Evolutionary conservation across 2,797 vertebrate genomes (phyloP).

Genomic region (Notoglanidium macrostoma): DNA sequence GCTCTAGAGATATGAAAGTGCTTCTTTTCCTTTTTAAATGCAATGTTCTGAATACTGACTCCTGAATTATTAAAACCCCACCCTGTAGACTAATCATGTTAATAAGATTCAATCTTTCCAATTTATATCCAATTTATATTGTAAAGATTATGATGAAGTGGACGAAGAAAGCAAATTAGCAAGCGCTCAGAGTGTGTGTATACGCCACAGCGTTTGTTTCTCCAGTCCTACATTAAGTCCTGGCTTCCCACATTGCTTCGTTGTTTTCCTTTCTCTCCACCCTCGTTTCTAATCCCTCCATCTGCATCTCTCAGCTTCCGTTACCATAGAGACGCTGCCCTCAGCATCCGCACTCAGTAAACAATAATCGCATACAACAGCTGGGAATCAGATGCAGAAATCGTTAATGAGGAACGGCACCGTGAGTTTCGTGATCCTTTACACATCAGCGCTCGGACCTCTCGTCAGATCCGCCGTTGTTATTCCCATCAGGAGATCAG

Average conservation of each 20-base stretch:
- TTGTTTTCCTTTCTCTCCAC: constrained; percentile 2
- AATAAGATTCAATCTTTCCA: not conserved
- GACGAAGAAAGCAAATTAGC: not conserved
- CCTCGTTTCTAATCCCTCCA: constrained; percentile 20
- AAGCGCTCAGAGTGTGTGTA: not conserved
- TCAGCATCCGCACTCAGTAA: constrained; percentile 5
- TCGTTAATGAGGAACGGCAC: constrained; percentile 15
- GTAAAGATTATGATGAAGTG: not conserved
- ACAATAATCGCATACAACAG: constrained; percentile 21
- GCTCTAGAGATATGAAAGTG: not conserved
- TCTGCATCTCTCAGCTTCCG: constrained; percentile 16
- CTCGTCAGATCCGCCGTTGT: not conserved
- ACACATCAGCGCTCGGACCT: not conserved
- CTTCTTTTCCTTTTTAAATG: not conserved
- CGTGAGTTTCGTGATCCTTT: not conserved
- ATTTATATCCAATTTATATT: not conserved
- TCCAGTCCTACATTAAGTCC: constrained; percentile 9
- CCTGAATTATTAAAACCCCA: not conserved
- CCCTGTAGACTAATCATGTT: not conserved
- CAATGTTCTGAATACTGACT: not conserved
- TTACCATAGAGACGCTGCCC: constrained; percentile 26
- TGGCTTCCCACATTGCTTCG: not conserved
- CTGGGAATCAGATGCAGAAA: constrained; percentile 32
- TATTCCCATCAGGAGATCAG: not conserved
- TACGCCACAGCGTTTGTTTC: not conserved